Conservation (phyloP, 2,888 invertebrate genomes). For the Liodrosophila aerea region DNA sequence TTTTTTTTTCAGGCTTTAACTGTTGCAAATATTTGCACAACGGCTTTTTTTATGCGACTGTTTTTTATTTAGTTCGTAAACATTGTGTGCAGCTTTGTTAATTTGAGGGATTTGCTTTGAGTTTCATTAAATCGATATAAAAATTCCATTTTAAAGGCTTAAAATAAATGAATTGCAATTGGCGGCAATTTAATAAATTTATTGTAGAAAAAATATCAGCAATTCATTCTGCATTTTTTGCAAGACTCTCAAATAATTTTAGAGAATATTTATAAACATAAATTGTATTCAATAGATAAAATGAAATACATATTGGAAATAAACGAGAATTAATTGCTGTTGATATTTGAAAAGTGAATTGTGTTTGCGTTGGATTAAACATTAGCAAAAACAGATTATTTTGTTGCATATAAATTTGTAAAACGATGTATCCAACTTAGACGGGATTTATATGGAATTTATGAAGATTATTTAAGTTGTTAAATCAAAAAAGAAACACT, state of each 20-base stretch:
- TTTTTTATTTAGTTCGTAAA: constrained; percentile 1
- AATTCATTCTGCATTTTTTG: constrained; percentile 6
- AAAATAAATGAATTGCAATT: constrained; percentile 1
- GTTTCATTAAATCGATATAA: constrained; percentile 12
- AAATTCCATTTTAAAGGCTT: constrained; percentile 6
- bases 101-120: constrained; percentile 24
- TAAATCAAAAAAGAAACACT: too few species aligned
- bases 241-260: constrained; percentile 12
- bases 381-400: too few species aligned
- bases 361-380: too few species aligned
- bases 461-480: too few species aligned
- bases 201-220: neutral
- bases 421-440: too few species aligned
- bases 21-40: constrained; percentile 32
- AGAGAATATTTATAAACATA: too few species aligned
- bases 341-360: too few species aligned
- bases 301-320: too few species aligned
- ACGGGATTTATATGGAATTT: too few species aligned
- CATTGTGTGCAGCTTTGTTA: neutral
- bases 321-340: too few species aligned
- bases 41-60: neutral
- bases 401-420: too few species aligned
- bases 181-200: constrained; percentile 1
- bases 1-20: neutral
- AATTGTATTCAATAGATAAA: too few species aligned